Evolutionary conservation across 2,797 vertebrate genomes (phyloP), one percentile per base, ranked within the genome.

Genomic region (Cuniculus paca): DNA sequence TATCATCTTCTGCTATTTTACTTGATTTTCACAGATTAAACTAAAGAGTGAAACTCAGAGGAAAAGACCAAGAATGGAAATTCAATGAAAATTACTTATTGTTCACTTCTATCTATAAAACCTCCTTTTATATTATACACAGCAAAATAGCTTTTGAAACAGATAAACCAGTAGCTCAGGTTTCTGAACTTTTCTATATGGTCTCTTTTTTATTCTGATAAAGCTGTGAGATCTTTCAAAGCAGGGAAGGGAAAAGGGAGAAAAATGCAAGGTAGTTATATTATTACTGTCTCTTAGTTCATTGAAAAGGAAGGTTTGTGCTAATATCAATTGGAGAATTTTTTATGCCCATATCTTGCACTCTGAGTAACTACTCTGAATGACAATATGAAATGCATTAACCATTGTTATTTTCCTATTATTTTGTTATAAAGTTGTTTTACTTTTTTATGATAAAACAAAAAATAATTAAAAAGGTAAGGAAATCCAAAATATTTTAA

Each of bases 61-160:
- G 13, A 58, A 90, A 90, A 77, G 42, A 14, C 20, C n/a, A 84
- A 31, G 42, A 60, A 31, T 31, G 13, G 36, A 74, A 26, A 74
- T 45, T 81, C 39, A 79, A 16, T 86, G 56, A 88, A 84, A 94
- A 58, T 48, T 8, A 9, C 26, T 94, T 31, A 36, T 52, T 89
- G n/a, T 45, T 52, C 50, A 0, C 0, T 91, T 83, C 90, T 42
- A 77, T 61, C 54, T 94, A 58, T 16, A 52, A 94, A 96, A 78
- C 0, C 2, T 78, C 87, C 48, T 58, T 22, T 19, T 13, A 78
- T 48, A 52, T 42, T 60, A 93, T 52, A 54, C 10, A 28, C 6
- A 8, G 31, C 48, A 94, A 90, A 80, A 28, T 34, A 70, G 4
- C 6, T 88, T 95, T 83, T 58, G 13, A 96, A 91, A 91, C 42